Conservation (phyloP, 1,140 invertebrate genomes). For the Macrobrachium nipponense region DNA sequence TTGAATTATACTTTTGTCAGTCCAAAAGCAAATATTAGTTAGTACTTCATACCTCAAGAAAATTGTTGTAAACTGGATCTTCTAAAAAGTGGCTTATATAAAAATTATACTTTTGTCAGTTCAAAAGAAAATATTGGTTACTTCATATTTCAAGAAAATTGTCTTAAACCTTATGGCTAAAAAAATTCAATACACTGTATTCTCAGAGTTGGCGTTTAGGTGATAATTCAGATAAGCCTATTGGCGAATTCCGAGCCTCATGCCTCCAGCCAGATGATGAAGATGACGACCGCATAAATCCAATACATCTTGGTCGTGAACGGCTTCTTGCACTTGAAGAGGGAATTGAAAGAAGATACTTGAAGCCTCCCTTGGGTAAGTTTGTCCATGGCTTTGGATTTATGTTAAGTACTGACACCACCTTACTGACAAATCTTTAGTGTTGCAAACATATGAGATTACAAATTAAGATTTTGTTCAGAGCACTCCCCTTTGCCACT, state of each 20-base stretch:
- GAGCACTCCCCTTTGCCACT: too few species aligned
- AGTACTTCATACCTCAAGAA: too few species aligned
- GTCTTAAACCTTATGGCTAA: background rate
- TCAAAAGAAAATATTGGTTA: too few species aligned
- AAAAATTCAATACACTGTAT: background rate
- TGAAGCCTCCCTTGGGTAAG: constrained; percentile 89
- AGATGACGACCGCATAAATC: constrained; percentile 69
- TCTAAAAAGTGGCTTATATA: too few species aligned
- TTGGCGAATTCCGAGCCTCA: constrained; percentile 54
- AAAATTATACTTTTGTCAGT: too few species aligned
- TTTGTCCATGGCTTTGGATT: constrained; percentile 40
- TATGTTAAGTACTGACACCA: too few species aligned
- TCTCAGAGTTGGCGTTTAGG: constrained; percentile 57
- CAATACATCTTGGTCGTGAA: constrained; percentile 79
- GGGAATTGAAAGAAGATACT: constrained; percentile 90
- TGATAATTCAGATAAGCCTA: constrained; percentile 49
- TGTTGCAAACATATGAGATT: too few species aligned
- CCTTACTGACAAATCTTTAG: too few species aligned
- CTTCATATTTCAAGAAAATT: background rate
- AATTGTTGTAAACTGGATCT: background rate
- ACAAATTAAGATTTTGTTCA: too few species aligned
- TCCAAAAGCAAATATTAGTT: too few species aligned
- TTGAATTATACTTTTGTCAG: too few species aligned
- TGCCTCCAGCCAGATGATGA: constrained; percentile 45
- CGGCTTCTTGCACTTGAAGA: constrained; percentile 86